Conservation (phyloP, 2,113 vertebrate species). For the Pristiophorus japonicus region DNA sequence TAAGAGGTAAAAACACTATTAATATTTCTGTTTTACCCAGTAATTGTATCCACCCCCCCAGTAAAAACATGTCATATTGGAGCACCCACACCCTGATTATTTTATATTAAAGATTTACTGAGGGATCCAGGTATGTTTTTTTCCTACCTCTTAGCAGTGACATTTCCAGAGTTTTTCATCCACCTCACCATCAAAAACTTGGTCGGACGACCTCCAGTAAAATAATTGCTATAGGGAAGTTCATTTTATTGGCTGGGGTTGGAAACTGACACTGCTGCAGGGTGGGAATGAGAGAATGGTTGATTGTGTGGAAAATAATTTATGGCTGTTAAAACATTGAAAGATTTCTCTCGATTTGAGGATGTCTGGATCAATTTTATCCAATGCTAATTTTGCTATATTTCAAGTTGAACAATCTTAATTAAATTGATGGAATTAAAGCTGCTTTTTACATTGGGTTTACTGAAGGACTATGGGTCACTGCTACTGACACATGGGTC, state of each 20-base stretch:
- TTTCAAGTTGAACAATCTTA: not conserved
- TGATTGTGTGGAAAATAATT: not conserved
- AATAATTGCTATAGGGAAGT: not conserved
- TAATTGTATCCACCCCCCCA: not conserved
- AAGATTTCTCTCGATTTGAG: not conserved
- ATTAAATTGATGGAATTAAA: not conserved
- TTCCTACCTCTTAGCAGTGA: not conserved
- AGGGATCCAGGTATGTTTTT: not conserved
- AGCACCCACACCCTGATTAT: not conserved
- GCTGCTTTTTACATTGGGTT: not conserved
- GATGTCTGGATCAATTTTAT: not conserved
- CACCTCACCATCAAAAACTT: not conserved
- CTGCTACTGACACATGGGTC: not conserved
- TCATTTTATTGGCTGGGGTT: not conserved
- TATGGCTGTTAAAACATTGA: not conserved
- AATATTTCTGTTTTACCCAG: not conserved
- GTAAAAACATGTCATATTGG: not conserved
- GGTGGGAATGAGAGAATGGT: not conserved
- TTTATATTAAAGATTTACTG: not conserved
- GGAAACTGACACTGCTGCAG: not conserved
- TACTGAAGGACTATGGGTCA: not conserved
- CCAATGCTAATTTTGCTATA: not conserved
- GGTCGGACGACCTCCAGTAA: not conserved
- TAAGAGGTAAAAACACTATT: not conserved
- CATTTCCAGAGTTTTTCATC: constrained; percentile 11